phyloP scores from a whole-genome alignment of 2,113 vertebrate species.

The Lasiurus borealis region DNA sequence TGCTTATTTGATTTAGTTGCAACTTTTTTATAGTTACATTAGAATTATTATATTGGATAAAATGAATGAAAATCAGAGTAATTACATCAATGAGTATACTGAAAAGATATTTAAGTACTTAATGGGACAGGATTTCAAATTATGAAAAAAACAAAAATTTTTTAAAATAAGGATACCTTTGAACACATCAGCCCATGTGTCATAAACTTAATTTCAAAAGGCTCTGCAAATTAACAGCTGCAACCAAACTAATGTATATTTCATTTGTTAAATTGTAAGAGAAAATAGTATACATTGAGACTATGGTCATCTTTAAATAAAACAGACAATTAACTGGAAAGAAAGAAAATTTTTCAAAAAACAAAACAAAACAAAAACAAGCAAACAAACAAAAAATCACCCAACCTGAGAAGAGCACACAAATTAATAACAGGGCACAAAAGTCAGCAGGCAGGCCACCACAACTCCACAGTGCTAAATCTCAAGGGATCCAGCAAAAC shows the following conservation, averaged over 20 bases:
- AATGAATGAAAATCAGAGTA: neutral
- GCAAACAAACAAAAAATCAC: neutral
- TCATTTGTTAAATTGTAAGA: neutral
- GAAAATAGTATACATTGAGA: neutral
- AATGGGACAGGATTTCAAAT: neutral
- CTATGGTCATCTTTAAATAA: neutral
- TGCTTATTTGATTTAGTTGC: neutral
- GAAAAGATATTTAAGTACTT: neutral
- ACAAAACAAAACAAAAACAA: too few species aligned
- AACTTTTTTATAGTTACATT: neutral
- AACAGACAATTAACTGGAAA: neutral
- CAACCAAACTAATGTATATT: neutral
- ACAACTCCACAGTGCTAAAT: rapidly evolving
- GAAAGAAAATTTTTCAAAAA: neutral
- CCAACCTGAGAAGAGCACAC: neutral
- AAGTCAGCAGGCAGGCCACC: neutral
- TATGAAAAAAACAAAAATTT: neutral
- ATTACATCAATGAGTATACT: neutral
- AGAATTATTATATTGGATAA: neutral
- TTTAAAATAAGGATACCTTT: neutral
- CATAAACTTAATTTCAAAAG: conserved; percentile 6
- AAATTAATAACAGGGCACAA: neutral
- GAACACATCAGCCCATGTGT: neutral
- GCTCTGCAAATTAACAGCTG: neutral
- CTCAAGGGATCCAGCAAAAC: neutral